Percentiles rank a stretch among this genome's conserved stretches.
Conservation (phyloP, 2,797 vertebrate species). For the Mustela erminea region DNA sequence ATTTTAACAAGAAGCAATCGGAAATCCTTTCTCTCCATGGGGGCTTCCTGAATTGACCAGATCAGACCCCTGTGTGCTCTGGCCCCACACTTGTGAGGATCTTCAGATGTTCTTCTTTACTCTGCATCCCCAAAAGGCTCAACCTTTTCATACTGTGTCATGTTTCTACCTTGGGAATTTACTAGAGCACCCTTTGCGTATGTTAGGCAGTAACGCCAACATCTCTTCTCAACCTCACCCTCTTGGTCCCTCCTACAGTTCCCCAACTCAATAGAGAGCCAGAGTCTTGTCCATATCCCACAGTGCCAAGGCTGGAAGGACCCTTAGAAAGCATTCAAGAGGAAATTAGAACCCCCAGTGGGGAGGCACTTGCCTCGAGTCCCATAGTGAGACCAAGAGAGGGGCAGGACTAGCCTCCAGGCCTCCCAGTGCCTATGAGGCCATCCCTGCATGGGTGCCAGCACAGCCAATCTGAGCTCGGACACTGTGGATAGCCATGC, state of each 20-base stretch:
- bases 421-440: background rate
- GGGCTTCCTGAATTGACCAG: background rate
- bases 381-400: background rate
- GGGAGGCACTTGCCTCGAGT: background rate
- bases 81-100: background rate
- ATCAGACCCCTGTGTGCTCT: background rate
- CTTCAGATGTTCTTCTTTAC: background rate
- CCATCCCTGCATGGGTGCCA: background rate
- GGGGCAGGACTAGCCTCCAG: background rate
- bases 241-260: too few species aligned
- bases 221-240: background rate
- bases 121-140: background rate
- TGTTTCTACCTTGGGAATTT: background rate
- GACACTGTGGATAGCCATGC: background rate
- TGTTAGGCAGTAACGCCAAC: background rate
- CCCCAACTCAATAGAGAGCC: background rate
- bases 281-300: background rate
- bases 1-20: background rate
- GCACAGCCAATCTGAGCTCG: background rate
- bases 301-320: background rate
- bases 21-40: background rate
- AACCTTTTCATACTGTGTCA: rapidly evolving
- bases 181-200: background rate
- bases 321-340: background rate
- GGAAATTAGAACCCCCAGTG: background rate